Conservation (phyloP, 2,113 vertebrate genomes). For the Alligator sinensis region DNA sequence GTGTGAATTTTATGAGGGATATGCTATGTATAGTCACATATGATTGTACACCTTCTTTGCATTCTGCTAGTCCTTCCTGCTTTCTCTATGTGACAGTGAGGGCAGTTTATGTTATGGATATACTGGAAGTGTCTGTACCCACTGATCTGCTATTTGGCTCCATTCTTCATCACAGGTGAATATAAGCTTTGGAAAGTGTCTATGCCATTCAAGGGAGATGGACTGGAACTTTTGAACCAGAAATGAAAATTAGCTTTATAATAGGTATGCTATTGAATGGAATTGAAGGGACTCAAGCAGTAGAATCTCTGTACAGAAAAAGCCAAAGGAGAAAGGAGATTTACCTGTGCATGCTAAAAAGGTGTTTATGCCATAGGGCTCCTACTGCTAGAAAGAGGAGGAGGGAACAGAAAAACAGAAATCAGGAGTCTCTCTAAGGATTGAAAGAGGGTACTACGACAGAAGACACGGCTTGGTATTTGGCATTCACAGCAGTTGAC, state of each 20-base stretch:
- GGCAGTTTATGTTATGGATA: background rate
- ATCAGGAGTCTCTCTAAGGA: rapidly evolving
- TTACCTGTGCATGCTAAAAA: background rate
- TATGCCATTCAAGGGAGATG: rapidly evolving
- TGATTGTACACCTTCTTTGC: background rate
- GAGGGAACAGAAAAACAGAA: rapidly evolving
- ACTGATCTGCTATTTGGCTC: rapidly evolving
- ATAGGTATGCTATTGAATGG: background rate
- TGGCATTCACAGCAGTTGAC: background rate
- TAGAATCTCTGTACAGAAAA: rapidly evolving
- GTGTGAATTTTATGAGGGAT: background rate
- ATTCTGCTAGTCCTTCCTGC: background rate
- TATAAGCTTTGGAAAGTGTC: background rate
- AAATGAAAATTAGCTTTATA: background rate
- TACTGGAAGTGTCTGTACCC: background rate
- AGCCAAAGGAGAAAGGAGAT: background rate
- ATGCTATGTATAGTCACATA: background rate
- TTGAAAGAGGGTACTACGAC: too few species aligned
- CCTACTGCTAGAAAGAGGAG: rapidly evolving
- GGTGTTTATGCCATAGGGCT: rapidly evolving
- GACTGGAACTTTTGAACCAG: too few species aligned
- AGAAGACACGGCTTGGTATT: background rate
- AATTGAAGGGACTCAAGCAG: background rate
- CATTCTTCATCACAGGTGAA: background rate
- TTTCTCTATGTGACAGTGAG: background rate